Conservation (phyloP, 2,113 vertebrate species). For the Petrocephalus zakoni region DNA sequence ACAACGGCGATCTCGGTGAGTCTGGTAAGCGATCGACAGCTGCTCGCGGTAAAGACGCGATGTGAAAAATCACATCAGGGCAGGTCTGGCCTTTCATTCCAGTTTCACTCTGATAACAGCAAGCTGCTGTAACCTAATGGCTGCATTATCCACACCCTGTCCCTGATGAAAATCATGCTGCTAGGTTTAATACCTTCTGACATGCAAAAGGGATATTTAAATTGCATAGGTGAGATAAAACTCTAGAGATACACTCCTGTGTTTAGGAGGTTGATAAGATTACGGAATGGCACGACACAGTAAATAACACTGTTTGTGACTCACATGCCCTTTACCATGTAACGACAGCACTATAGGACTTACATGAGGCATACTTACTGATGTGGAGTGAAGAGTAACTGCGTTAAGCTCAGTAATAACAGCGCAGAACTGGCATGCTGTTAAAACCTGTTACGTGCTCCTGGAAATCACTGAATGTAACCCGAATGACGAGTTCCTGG, state of each 20-base stretch:
- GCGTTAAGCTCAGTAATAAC: neutral
- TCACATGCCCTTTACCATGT: neutral
- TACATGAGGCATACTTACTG: neutral
- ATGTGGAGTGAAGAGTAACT: neutral
- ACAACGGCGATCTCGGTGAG: neutral
- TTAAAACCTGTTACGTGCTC: neutral
- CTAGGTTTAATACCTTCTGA: neutral
- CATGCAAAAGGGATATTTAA: neutral
- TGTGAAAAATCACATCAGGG: neutral
- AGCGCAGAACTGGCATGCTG: neutral
- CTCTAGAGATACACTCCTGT: neutral
- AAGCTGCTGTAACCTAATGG: neutral
- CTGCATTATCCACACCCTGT: neutral
- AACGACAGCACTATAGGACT: neutral
- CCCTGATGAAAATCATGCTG: neutral
- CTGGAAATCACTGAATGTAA: neutral
- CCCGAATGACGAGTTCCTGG: neutral
- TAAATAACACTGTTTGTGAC: neutral
- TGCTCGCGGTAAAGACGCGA: neutral
- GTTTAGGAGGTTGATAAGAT: neutral
- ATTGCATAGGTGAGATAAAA: neutral
- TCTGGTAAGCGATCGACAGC: neutral
- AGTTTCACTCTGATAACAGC: neutral
- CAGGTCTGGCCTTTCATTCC: neutral
- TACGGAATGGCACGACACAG: neutral